phyloP scores from a whole-genome alignment of 2,113 vertebrate genomes.

The Verasper variegatus region DNA sequence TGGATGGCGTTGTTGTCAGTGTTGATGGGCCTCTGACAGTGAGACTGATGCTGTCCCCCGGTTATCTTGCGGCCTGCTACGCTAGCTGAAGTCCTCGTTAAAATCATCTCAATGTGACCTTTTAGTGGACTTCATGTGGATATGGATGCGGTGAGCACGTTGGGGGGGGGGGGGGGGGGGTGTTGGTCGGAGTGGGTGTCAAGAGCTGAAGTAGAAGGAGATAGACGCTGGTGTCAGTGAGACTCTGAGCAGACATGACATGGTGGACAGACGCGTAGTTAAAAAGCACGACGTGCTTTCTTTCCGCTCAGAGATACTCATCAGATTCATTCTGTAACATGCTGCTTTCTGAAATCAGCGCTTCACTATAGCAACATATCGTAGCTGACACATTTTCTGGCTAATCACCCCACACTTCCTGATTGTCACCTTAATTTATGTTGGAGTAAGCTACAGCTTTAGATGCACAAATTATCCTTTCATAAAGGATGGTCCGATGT shows the following conservation, averaged over 20 bases:
- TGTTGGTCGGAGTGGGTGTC: conserved; percentile 64
- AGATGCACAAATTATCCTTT: no score
- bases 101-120: conserved; percentile 32
- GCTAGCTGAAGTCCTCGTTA: conserved; percentile 25
- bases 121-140: conserved; percentile 19
- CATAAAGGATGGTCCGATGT: no score
- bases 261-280: conserved; percentile 7
- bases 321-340: conserved; percentile 22
- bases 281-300: conserved; percentile 1
- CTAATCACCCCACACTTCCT: conserved; percentile 22
- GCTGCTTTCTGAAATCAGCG: no score
- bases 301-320: conserved; percentile 8
- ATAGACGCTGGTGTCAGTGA: conserved; percentile 8
- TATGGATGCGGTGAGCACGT: conserved; percentile 7
- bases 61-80: conserved; percentile 37
- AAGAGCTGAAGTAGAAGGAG: conserved; percentile 4
- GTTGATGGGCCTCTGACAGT: conserved; percentile 68
- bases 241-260: conserved; percentile 17
- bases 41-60: conserved; percentile 62
- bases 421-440: neutral
- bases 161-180: conserved; percentile 72
- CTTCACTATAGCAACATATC: no score
- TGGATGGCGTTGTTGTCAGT: conserved; percentile 62
- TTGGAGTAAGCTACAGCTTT: no score
- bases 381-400: no score